A percentile compares a stretch with the other conserved stretches of the same genome.
Evolutionary conservation across 2,113 vertebrate species (phyloP).

Genomic region (Centropristis striata): DNA sequence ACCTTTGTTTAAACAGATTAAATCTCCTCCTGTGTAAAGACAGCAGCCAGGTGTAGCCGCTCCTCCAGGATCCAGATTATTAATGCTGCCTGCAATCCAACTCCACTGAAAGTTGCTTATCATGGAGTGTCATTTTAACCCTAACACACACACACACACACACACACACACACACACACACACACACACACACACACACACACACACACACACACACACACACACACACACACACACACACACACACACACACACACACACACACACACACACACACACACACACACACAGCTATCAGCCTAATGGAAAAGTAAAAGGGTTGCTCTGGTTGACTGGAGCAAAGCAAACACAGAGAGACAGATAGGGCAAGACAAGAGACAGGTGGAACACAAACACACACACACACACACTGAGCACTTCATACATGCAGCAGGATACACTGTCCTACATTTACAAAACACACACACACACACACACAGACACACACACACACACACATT

Average conservation of each 20-base stretch:
- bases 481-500: too few species aligned
- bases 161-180: conserved; percentile 39
- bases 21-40: conserved; percentile 26
- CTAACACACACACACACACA: conserved; percentile 43
- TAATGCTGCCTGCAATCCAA: conserved; percentile 41
- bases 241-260: conserved; percentile 40
- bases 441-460: conserved; percentile 1
- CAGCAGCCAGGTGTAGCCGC: conserved; percentile 10
- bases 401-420: conserved; percentile 19
- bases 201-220: conserved; percentile 42
- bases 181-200: conserved; percentile 25
- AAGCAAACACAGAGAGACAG: conserved; percentile 69
- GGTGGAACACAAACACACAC: conserved; percentile 68
- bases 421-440: conserved; percentile 20
- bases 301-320: conserved; percentile 78
- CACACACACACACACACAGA: too few species aligned
- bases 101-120: conserved; percentile 64
- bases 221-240: conserved; percentile 47
- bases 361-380: conserved; percentile 64
- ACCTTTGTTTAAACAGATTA: conserved; percentile 54
- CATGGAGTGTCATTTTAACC: conserved; percentile 49
- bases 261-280: conserved; percentile 32
- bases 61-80: conserved; percentile 45
- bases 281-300: conserved; percentile 62
- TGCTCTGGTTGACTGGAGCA: conserved; percentile 69